phyloP scores from a whole-genome alignment of 1,140 invertebrate species.

The Gyrodactylus salaris region DNA sequence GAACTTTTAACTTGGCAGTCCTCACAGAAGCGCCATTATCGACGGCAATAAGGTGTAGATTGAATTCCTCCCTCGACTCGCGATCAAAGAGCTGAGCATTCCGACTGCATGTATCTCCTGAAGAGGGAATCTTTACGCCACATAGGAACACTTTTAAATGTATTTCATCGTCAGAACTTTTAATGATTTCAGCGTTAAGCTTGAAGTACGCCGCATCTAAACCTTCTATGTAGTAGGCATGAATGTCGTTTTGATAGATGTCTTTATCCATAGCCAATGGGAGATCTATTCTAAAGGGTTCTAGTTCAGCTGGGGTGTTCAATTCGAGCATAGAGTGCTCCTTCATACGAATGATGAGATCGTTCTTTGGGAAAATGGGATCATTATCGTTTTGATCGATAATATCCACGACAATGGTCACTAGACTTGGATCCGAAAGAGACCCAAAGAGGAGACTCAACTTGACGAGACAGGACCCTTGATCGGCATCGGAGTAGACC shows the following conservation, averaged over 20 bases:
- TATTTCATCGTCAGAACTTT: not conserved
- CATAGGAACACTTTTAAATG: not conserved
- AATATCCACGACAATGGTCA: not conserved
- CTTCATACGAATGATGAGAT: not conserved
- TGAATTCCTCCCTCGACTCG: not conserved
- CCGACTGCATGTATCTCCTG: not conserved
- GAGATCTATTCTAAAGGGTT: not conserved
- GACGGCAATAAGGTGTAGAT: constrained; percentile 32
- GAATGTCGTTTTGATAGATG: not conserved
- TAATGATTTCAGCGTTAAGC: not conserved
- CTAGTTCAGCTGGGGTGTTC: not conserved
- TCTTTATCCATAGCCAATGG: not conserved
- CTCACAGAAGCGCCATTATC: constrained; percentile 52
- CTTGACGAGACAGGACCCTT: not conserved
- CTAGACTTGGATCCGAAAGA: not conserved
- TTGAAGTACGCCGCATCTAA: not conserved
- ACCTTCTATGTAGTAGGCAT: not conserved
- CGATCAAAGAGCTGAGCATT: not conserved
- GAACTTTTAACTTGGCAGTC: constrained; percentile 62
- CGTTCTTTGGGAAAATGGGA: not conserved
- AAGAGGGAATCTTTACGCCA: not conserved
- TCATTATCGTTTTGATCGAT: not conserved
- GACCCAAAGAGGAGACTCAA: not conserved
- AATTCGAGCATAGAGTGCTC: not conserved
- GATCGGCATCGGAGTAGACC: not conserved